A percentile compares a stretch with the other conserved stretches of the same genome.
Conservation (phyloP, 2,113 vertebrate genomes). For the Mionectes macconnelli region DNA sequence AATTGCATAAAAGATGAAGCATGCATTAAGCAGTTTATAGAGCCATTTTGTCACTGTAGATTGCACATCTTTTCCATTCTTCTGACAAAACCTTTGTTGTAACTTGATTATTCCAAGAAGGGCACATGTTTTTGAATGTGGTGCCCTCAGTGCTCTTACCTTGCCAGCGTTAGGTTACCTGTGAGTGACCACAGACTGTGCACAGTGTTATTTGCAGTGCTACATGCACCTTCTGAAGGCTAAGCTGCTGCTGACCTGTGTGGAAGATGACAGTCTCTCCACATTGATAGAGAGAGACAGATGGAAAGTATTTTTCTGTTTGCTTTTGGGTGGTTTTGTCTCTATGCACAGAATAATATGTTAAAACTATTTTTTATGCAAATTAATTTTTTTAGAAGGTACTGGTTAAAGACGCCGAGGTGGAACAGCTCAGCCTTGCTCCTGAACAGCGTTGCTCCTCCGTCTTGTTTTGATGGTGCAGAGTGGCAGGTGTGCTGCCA, state of each 20-base stretch:
- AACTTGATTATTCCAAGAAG: neutral
- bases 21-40: neutral
- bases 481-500: neutral
- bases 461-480: neutral
- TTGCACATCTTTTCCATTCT: neutral
- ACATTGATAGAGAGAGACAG: neutral
- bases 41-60: neutral
- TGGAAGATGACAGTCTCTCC: neutral
- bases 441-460: neutral
- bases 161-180: neutral
- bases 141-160: neutral
- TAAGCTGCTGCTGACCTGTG: neutral
- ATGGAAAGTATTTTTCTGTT: rapidly evolving
- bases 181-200: neutral
- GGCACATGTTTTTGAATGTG: neutral
- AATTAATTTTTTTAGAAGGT: neutral
- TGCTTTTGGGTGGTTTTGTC: neutral
- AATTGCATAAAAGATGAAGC: neutral
- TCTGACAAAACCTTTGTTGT: neutral
- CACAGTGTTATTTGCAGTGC: neutral
- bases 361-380: neutral
- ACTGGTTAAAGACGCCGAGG: neutral
- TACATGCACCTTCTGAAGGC: neutral
- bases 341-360: neutral
- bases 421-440: neutral